phyloP scores from a whole-genome alignment of 2,113 vertebrate species.

The Myxocyprinus asiaticus region DNA sequence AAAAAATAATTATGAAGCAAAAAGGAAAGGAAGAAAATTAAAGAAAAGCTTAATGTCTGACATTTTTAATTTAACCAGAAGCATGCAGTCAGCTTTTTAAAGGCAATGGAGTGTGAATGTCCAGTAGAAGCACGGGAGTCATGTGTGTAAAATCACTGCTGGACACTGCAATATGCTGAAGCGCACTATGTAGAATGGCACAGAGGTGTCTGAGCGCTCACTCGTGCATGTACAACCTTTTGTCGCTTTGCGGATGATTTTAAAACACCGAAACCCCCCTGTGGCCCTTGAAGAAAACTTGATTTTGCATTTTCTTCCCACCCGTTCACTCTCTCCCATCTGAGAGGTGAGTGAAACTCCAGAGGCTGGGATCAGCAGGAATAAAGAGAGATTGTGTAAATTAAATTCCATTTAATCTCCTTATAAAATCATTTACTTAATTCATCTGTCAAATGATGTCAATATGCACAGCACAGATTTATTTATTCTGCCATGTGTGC shows the following conservation, averaged over 20 bases:
- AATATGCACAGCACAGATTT: slow-evolving; percentile 76
- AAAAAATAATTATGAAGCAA: neutral
- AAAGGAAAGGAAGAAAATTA: neutral
- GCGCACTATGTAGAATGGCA: slow-evolving; percentile 23
- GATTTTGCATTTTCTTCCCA: slow-evolving; percentile 33
- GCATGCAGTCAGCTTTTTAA: slow-evolving; percentile 28
- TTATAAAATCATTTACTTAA: slow-evolving; percentile 87
- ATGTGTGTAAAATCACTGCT: slow-evolving; percentile 23
- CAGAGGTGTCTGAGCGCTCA: slow-evolving; percentile 26
- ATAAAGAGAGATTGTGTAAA: slow-evolving; percentile 78
- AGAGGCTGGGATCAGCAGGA: slow-evolving; percentile 66
- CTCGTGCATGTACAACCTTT: slow-evolving; percentile 39
- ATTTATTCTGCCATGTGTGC: slow-evolving; percentile 58
- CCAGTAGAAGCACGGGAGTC: slow-evolving; percentile 24
- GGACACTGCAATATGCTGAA: slow-evolving; percentile 36
- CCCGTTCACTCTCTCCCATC: slow-evolving; percentile 49
- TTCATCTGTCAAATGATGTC: slow-evolving; percentile 82
- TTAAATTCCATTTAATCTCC: slow-evolving; percentile 85
- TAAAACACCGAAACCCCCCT: slow-evolving; percentile 12
- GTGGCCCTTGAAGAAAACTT: slow-evolving; percentile 51
- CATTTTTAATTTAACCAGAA: slow-evolving; percentile 28
- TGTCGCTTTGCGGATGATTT: slow-evolving; percentile 38
- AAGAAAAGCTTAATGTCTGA: slow-evolving; percentile 7
- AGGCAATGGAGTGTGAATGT: slow-evolving; percentile 39
- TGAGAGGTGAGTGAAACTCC: slow-evolving; percentile 49